phyloP scores from a whole-genome alignment of 2,888 invertebrate genomes.

The Hemithea aestivaria region DNA sequence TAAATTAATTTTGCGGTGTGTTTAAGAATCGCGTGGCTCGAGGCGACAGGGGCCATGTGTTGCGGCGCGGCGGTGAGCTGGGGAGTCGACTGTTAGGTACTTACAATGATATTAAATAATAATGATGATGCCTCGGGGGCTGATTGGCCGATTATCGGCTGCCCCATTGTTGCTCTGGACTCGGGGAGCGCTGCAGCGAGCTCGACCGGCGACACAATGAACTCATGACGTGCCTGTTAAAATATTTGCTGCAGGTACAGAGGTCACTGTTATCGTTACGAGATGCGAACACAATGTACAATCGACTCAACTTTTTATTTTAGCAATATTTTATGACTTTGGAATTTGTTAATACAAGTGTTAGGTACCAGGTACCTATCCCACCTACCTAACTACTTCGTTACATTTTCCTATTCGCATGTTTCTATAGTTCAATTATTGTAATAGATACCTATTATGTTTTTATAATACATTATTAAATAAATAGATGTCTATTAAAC shows the following conservation, averaged over 20 bases:
- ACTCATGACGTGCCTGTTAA: conserved; percentile 34
- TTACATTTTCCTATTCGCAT: too few species aligned
- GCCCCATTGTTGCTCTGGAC: conserved; percentile 35
- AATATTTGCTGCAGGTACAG: conserved; percentile 34
- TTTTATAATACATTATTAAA: too few species aligned
- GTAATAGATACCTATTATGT: too few species aligned
- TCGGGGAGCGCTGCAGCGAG: conserved; percentile 39
- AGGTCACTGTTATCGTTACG: conserved; percentile 26
- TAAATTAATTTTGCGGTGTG: conserved; percentile 68
- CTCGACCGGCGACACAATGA: conserved; percentile 31
- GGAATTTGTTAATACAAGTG: not conserved
- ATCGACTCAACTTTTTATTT: conserved; percentile 13
- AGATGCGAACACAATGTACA: conserved; percentile 18
- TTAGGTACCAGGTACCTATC: not conserved
- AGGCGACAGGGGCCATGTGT: conserved; percentile 59
- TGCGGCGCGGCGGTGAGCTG: conserved; percentile 36
- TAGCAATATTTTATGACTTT: conserved; percentile 10
- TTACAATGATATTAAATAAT: conserved; percentile 47
- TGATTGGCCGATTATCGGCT: conserved; percentile 42
- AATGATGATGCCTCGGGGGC: conserved; percentile 43
- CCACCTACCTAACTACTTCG: too few species aligned
- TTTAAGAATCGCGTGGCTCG: conserved; percentile 50
- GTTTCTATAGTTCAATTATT: too few species aligned
- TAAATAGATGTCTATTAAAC: not conserved
- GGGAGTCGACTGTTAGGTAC: conserved; percentile 28